Evolutionary conservation across 2,797 vertebrate species (phyloP).

Genomic region (Halcyon smyrnensis): DNA sequence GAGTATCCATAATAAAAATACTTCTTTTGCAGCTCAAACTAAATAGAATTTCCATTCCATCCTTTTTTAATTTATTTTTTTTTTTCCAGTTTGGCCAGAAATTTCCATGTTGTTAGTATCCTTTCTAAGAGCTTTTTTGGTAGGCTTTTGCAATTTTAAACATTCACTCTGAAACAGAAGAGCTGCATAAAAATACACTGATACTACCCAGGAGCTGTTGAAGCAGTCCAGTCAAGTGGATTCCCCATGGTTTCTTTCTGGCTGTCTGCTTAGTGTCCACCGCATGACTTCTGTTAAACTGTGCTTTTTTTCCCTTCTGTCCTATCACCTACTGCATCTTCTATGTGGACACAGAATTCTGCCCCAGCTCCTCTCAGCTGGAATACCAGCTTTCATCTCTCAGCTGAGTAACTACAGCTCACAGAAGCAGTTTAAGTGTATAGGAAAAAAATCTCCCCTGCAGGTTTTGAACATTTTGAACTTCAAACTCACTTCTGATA

Average conservation of each 20-base stretch:
- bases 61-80: background rate
- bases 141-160: background rate
- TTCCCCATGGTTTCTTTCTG: background rate
- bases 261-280: background rate
- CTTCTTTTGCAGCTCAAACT: background rate
- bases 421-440: background rate
- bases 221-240: background rate
- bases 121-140: background rate
- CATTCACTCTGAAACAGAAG: background rate
- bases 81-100: background rate
- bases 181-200: background rate
- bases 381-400: background rate
- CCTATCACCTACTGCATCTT: background rate
- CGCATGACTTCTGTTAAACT: background rate
- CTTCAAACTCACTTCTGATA: background rate
- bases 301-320: background rate
- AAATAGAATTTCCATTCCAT: background rate
- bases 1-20: accelerated
- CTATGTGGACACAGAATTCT: background rate
- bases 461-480: background rate
- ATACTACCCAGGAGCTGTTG: background rate
- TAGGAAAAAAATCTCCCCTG: background rate
- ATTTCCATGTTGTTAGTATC: background rate
- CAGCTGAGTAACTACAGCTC: background rate
- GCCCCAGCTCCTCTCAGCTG: background rate